Evolutionary conservation across 2,113 vertebrate species (phyloP).

Genomic region (Morone saxatilis): DNA sequence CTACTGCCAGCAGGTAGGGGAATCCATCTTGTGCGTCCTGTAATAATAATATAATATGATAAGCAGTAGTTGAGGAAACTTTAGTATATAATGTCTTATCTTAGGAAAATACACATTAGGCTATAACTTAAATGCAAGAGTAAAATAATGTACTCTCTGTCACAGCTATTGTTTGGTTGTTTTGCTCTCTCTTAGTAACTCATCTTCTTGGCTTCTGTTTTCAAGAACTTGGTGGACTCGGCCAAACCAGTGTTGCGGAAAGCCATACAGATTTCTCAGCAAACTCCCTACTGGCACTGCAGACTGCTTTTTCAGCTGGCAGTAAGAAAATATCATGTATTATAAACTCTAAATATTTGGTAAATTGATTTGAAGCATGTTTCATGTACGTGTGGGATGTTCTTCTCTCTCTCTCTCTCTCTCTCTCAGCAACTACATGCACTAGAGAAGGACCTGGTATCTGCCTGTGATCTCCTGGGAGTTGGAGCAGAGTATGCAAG

Average conservation of each 20-base stretch:
- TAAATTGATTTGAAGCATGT: not conserved
- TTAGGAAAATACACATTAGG: not conserved
- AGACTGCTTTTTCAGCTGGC: conserved; percentile 94
- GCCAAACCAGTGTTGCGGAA: conserved; percentile 93
- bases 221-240: conserved; percentile 93
- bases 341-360: not conserved
- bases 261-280: conserved; percentile 96
- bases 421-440: conserved; percentile 91
- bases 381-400: not conserved
- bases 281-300: conserved; percentile 96
- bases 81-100: too few relatives aligned
- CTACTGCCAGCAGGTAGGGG: conserved; percentile 92
- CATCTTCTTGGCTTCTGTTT: conserved; percentile 36
- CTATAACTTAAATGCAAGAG: not conserved
- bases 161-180: not conserved
- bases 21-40: not conserved
- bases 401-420: not conserved
- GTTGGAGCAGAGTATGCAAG: conserved; percentile 94
- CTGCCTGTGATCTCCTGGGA: conserved; percentile 92
- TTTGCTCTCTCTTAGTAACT: not conserved
- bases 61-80: not conserved
- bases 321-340: conserved; percentile 72
- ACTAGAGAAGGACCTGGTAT: conserved; percentile 93
- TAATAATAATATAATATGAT: not conserved
- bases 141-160: not conserved